phyloP scores from a whole-genome alignment of 2,113 vertebrate genomes.

The Anarhynchus alexandrinus region DNA sequence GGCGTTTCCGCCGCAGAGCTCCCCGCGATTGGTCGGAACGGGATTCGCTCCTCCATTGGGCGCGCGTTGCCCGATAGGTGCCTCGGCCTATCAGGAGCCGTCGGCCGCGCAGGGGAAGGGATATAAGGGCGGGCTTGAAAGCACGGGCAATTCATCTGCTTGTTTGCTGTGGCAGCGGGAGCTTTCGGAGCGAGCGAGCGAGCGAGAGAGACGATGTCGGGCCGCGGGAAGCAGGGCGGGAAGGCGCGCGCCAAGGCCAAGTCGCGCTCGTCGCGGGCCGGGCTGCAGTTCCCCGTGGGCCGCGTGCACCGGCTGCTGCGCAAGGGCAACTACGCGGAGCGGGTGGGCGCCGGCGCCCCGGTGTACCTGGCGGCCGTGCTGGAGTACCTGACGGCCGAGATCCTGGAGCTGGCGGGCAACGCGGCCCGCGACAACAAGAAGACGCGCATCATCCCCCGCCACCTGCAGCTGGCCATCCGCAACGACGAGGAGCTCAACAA shows the following conservation, averaged over 20 bases:
- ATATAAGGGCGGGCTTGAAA: background rate
- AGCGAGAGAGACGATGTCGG: background rate
- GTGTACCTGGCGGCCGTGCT: constrained; percentile 88
- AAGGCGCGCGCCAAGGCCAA: constrained; percentile 10
- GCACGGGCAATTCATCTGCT: fast-evolving
- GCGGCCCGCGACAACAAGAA: constrained; percentile 89
- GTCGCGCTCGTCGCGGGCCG: constrained; percentile 68
- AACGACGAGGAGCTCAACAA: constrained; percentile 94
- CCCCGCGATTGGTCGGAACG: background rate
- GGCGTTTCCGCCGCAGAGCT: background rate
- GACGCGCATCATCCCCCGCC: constrained; percentile 89
- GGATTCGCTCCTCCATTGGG: background rate
- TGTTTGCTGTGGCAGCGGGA: fast-evolving
- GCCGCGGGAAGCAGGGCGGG: background rate
- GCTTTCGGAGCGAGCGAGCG: fast-evolving
- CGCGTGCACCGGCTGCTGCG: constrained; percentile 79
- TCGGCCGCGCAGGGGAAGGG: background rate
- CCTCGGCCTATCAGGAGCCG: background rate
- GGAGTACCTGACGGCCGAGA: constrained; percentile 84
- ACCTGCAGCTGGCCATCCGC: constrained; percentile 87
- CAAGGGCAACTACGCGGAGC: constrained; percentile 86
- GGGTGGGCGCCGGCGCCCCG: constrained; percentile 82
- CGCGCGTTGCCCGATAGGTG: background rate
- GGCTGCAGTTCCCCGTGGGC: constrained; percentile 70
- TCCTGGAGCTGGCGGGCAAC: constrained; percentile 75